Percentiles rank a stretch among this genome's conserved stretches.
phyloP scores from a whole-genome alignment of 2,113 vertebrate genomes.

The Nanger granti region DNA sequence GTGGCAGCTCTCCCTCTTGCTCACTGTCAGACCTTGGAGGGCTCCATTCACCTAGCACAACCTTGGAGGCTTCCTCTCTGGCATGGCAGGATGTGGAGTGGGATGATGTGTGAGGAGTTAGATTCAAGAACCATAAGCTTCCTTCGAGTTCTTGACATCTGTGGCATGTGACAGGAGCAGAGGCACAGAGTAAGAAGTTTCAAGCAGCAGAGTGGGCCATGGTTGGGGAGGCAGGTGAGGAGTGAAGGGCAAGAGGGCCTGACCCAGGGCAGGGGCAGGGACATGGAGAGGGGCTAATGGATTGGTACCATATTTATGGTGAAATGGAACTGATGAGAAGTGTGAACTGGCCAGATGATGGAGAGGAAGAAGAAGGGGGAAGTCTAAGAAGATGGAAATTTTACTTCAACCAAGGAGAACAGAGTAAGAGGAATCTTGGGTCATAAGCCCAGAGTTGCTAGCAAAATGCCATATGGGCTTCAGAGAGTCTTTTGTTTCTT shows the following conservation, averaged over 20 bases:
- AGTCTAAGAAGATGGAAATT: background rate
- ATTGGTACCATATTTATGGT: background rate
- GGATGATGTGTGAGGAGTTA: background rate
- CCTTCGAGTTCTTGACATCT: background rate
- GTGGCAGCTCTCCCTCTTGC: background rate
- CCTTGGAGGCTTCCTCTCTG: slow-evolving; percentile 5
- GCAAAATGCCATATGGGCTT: slow-evolving; percentile 1
- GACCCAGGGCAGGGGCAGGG: background rate
- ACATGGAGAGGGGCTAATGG: background rate
- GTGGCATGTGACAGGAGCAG: background rate
- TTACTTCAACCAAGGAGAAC: background rate
- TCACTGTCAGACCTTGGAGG: background rate
- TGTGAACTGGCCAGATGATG: background rate
- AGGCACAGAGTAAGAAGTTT: background rate
- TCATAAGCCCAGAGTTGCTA: background rate
- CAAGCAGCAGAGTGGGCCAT: background rate
- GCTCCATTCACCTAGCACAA: background rate
- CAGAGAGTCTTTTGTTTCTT: background rate
- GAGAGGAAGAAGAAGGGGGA: background rate
- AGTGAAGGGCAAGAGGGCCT: background rate
- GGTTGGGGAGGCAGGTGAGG: no score
- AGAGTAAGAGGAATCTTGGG: background rate
- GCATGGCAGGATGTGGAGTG: background rate
- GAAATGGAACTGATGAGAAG: background rate
- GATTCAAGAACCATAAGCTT: background rate